Conservation (phyloP, 2,797 vertebrate species). For the Florisuga fusca region DNA sequence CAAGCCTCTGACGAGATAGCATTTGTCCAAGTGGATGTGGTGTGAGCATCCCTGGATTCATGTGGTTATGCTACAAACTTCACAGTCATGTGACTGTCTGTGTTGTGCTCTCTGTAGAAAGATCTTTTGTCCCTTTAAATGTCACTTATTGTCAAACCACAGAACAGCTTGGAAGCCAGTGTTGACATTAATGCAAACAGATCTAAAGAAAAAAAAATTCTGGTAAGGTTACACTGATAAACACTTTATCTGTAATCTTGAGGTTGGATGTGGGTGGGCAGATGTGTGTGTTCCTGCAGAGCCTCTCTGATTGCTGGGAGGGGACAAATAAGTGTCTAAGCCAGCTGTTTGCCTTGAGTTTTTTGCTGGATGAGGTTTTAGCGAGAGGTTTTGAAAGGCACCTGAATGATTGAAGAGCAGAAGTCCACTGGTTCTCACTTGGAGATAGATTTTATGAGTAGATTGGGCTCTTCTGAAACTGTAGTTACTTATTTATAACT, state of each 20-base stretch:
- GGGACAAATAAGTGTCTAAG: not conserved
- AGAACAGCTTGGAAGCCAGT: not conserved
- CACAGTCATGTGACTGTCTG: not conserved
- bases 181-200: conserved; percentile 4
- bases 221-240: conserved; percentile 4
- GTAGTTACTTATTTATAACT: no score
- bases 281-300: not conserved
- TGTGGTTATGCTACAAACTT: fast-evolving
- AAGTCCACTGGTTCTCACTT: not conserved
- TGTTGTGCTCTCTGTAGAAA: not conserved
- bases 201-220: not conserved
- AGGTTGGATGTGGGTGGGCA: not conserved
- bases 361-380: not conserved
- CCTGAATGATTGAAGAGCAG: not conserved
- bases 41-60: not conserved
- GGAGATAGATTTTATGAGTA: not conserved
- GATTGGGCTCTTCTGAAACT: not conserved
- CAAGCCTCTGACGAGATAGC: not conserved
- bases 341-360: not conserved
- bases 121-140: conserved; percentile 30
- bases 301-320: not conserved
- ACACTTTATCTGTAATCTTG: not conserved
- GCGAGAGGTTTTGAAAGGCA: not conserved
- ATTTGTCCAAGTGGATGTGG: not conserved
- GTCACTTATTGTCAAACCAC: not conserved